phyloP scores from a whole-genome alignment of 2,113 vertebrate species.

The Mastomys coucha region DNA sequence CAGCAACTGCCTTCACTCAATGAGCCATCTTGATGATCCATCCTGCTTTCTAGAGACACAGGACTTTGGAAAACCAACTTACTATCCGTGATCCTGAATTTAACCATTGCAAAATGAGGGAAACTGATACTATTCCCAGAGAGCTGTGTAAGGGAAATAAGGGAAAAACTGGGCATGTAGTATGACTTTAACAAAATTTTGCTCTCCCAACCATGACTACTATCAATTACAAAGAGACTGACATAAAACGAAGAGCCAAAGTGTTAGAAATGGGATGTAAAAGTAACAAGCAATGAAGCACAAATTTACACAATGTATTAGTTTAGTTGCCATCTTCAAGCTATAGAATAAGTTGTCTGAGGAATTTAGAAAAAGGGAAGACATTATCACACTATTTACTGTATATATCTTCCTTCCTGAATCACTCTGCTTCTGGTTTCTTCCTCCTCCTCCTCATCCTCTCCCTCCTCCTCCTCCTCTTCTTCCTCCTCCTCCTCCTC shows the following conservation, averaged over 20 bases:
- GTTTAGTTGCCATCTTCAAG: neutral
- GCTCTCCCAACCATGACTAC: neutral
- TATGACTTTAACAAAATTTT: constrained; percentile 41
- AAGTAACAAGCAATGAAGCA: constrained; percentile 50
- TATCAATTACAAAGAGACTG: neutral
- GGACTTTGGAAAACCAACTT: constrained; percentile 34
- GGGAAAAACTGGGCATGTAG: neutral
- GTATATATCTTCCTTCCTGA: neutral
- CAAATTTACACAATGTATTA: neutral
- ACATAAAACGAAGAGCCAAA: constrained; percentile 41
- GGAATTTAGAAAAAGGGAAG: neutral
- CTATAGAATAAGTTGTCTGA: constrained; percentile 17
- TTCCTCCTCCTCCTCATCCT: no score
- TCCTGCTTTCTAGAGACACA: neutral
- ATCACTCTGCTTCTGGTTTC: neutral
- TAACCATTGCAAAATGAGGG: neutral
- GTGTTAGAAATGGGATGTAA: neutral
- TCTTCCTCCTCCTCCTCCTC: no score
- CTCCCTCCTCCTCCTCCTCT: no score
- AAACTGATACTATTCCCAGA: neutral
- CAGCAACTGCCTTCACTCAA: neutral
- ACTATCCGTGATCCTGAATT: neutral
- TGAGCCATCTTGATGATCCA: neutral
- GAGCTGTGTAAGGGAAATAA: constrained; percentile 35
- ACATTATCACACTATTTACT: neutral